phyloP scores from a whole-genome alignment of 2,113 vertebrate genomes.

The Myrmecobius fasciatus region DNA sequence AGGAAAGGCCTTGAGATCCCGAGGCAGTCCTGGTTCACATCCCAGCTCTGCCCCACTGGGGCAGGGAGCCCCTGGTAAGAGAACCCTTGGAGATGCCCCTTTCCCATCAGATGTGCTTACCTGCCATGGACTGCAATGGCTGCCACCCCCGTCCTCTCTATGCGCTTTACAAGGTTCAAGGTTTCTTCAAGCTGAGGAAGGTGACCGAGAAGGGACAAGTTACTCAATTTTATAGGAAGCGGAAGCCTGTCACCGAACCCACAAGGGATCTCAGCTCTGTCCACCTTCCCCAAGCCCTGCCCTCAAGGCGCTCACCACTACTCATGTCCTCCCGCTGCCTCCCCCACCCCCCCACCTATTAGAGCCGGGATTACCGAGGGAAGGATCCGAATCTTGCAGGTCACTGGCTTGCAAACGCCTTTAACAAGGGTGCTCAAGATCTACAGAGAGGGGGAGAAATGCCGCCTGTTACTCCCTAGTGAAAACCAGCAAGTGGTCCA shows the following conservation, averaged over 20 bases:
- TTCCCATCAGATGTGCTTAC: slow-evolving; percentile 79
- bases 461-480: neutral
- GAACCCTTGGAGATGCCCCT: neutral
- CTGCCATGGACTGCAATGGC: slow-evolving; percentile 97
- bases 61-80: slow-evolving; percentile 26
- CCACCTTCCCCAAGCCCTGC: slow-evolving; percentile 9
- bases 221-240: slow-evolving; percentile 45
- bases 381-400: slow-evolving; percentile 97
- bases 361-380: slow-evolving; percentile 87
- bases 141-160: slow-evolving; percentile 93
- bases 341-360: neutral
- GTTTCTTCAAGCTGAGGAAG: slow-evolving; percentile 92
- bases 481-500: slow-evolving; percentile 5
- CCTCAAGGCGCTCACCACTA: neutral
- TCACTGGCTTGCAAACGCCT: slow-evolving; percentile 91
- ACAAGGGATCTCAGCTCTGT: neutral
- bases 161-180: slow-evolving; percentile 90
- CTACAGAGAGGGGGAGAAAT: slow-evolving; percentile 78
- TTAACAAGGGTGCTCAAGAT: slow-evolving; percentile 92
- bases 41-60: slow-evolving; percentile 44
- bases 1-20: slow-evolving; percentile 20
- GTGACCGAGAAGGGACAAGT: neutral
- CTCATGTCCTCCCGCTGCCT: neutral
- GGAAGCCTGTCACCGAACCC: neutral
- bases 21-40: slow-evolving; percentile 38